Evolutionary conservation across 2,888 invertebrate genomes (phyloP), one percentile per base, ranked within the genome.

Genomic region (Parelbella ahira): DNA sequence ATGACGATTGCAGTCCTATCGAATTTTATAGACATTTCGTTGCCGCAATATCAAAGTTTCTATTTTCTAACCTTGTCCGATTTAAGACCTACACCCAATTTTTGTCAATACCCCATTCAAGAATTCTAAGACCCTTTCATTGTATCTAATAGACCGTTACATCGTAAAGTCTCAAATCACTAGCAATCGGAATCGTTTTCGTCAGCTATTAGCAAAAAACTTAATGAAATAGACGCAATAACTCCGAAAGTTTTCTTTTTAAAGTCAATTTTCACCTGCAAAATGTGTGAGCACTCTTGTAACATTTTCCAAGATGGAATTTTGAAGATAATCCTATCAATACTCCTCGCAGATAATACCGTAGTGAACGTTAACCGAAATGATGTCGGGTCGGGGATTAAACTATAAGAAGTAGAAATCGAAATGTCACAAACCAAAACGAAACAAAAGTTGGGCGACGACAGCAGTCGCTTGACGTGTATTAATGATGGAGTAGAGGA

Each of bases 401-500:
- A 44, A 44, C 15, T 37, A 20, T 44, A 32, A 24, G 37, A 37
- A 27, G 32, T 32, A 32, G 37, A 37, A 37, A 44, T 37, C 36
- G 36, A 43, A 43, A 34, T 43, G 42, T 43, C 42, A 43, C 42
- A 43, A 36, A 43, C 42, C 34, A 43, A 43, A 43, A 43, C 29
- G 29, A 43, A 43, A 43, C 36, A 43, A 43, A 43, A 43, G 42
- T 42, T 28, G 28, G 34, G 42, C 28, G 42, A 25, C 41, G 34
- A 43, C 43, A 43, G 28, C 11, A 28, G 24, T 24, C 29, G 19
- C 27, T 66, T 76, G 81, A 81, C 79, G 68, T 63, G 57, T 77
- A 82, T 80, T 80, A 81, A 82, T 81, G 78, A 66, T 67, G 50
- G 58, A 54, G 49, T 54, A 68, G 67, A 63, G 69, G 72, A 71